A percentile compares a stretch with the other conserved stretches of the same genome.
Evolutionary conservation across 2,888 invertebrate genomes (phyloP).

Genomic region (Andricus curvator): DNA sequence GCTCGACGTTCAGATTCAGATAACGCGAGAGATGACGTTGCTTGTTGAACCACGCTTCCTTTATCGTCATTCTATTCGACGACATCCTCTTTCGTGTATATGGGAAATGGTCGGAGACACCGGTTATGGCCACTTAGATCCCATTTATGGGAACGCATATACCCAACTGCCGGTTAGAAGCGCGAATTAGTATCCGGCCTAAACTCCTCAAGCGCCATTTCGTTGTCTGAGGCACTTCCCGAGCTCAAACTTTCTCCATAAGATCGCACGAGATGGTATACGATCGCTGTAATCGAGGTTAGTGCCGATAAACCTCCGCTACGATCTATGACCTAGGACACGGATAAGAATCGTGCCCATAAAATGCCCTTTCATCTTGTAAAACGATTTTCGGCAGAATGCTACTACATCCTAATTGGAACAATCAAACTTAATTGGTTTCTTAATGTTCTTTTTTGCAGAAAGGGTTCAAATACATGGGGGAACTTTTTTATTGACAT

Average conservation of each 20-base stretch:
- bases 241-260: slow-evolving; percentile 35
- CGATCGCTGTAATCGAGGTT: slow-evolving; percentile 38
- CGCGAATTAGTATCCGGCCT: slow-evolving; percentile 39
- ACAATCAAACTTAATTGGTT: slow-evolving; percentile 29
- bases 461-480: not conserved
- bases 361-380: slow-evolving; percentile 32
- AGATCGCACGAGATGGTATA: slow-evolving; percentile 35
- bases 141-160: slow-evolving; percentile 35
- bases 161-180: slow-evolving; percentile 27
- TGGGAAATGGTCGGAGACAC: slow-evolving; percentile 6
- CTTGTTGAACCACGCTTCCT: slow-evolving; percentile 39
- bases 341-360: slow-evolving; percentile 35
- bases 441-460: not conserved
- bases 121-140: slow-evolving; percentile 35
- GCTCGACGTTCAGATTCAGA: slow-evolving; percentile 28
- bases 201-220: slow-evolving; percentile 39
- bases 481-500: not conserved
- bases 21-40: slow-evolving; percentile 29
- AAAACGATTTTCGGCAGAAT: slow-evolving; percentile 36
- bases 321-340: slow-evolving; percentile 35
- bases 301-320: slow-evolving; percentile 35
- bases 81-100: slow-evolving; percentile 22
- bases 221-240: slow-evolving; percentile 34
- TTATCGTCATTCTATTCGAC: slow-evolving; percentile 31
- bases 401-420: not conserved